Evolutionary conservation across 2,888 invertebrate species (phyloP).

Genomic region (Perizoma affinitatum): DNA sequence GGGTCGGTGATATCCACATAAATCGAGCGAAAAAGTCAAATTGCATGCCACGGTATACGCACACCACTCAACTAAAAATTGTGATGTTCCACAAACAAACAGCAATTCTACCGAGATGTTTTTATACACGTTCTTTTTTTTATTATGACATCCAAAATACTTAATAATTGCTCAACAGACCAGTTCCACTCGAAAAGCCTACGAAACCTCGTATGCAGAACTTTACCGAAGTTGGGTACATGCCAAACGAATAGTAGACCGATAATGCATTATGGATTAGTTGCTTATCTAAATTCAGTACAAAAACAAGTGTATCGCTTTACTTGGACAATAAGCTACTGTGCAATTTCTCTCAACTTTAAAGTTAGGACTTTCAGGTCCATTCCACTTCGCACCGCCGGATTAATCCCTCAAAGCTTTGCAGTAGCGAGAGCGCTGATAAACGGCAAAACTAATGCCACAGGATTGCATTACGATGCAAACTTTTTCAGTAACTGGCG

Average conservation of each 20-base stretch:
- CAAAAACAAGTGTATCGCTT: conserved; percentile 47
- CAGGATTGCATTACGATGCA: conserved; percentile 80
- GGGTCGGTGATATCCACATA: conserved; percentile 74
- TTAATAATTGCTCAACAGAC: conserved; percentile 49
- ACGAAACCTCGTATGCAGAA: conserved; percentile 49
- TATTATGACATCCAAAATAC: conserved; percentile 55
- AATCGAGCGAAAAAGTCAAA: conserved; percentile 79
- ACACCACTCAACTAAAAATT: conserved; percentile 75
- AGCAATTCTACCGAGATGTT: conserved; percentile 54
- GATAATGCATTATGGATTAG: conserved; percentile 61
- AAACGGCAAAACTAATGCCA: conserved; percentile 79
- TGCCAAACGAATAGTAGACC: conserved; percentile 53
- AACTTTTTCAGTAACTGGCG: conserved; percentile 79
- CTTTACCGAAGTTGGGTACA: conserved; percentile 50
- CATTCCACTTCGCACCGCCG: conserved; percentile 61
- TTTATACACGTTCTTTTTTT: conserved; percentile 59
- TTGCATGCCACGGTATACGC: conserved; percentile 74
- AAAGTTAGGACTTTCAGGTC: conserved; percentile 54
- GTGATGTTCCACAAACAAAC: conserved; percentile 73
- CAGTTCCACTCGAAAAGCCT: conserved; percentile 32
- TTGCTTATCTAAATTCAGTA: conserved; percentile 54
- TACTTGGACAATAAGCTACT: conserved; percentile 45
- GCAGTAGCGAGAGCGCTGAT: conserved; percentile 71
- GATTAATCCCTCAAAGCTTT: conserved; percentile 82
- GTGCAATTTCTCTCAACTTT: conserved; percentile 50